Percentiles rank a stretch among this genome's conserved stretches.
Conservation (phyloP, 2,797 vertebrate genomes). For the Arrhamphus sclerolepis region DNA sequence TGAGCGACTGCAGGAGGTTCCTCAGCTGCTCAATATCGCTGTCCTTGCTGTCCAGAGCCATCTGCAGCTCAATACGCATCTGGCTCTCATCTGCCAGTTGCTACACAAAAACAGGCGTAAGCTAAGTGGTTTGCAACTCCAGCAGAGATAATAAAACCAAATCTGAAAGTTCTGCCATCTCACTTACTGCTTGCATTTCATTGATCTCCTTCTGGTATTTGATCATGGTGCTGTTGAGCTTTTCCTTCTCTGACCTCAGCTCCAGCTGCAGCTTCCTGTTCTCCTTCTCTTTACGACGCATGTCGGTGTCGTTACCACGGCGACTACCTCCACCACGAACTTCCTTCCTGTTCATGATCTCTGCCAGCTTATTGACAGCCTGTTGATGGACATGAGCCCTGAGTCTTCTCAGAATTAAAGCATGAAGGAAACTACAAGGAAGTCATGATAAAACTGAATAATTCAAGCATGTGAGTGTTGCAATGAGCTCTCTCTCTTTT, state of each 20-base stretch:
- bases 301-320: conserved; percentile 94
- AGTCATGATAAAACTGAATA: background rate
- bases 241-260: conserved; percentile 94
- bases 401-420: background rate
- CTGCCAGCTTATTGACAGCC: conserved; percentile 98
- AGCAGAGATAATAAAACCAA: background rate
- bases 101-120: conserved; percentile 66
- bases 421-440: background rate
- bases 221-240: conserved; percentile 94
- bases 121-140: background rate
- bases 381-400: conserved; percentile 44
- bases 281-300: conserved; percentile 96
- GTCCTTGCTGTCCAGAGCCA: conserved; percentile 98
- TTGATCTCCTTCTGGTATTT: conserved; percentile 98
- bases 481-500: background rate
- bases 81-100: conserved; percentile 97
- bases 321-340: conserved; percentile 86
- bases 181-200: conserved; percentile 95
- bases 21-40: conserved; percentile 98
- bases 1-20: conserved; percentile 89
- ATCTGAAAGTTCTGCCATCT: background rate
- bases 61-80: conserved; percentile 95
- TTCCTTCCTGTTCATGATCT: conserved; percentile 98
- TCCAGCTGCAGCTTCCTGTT: conserved; percentile 97
- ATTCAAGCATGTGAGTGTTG: too few relatives aligned